phyloP scores from a whole-genome alignment of 2,888 invertebrate genomes.

The Lingula anatina region DNA sequence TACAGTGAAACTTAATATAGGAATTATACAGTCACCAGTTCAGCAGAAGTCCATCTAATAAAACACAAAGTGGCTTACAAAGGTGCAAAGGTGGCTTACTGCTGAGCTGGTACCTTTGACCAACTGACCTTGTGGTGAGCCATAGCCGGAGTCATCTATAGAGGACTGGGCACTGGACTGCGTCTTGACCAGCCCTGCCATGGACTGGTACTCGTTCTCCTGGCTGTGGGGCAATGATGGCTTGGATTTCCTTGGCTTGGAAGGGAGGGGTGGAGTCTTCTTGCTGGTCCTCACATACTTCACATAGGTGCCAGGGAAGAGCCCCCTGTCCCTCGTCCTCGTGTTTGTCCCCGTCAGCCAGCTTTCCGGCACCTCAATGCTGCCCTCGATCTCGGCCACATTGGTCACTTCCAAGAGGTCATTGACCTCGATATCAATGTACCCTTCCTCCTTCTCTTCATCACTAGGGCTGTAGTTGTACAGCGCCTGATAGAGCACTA shows the following conservation, averaged over 20 bases:
- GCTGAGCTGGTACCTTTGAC: too few species aligned
- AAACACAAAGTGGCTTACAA: too few species aligned
- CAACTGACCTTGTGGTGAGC: too few species aligned
- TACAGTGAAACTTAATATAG: too few species aligned
- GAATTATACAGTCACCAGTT: too few species aligned
- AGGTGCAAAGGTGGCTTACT: too few species aligned
- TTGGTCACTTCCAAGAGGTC: not conserved
- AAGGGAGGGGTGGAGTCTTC: not conserved
- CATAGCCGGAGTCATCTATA: too few species aligned
- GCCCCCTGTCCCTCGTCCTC: not conserved
- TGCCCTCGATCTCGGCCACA: not conserved
- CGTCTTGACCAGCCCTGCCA: too few species aligned
- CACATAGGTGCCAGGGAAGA: not conserved
- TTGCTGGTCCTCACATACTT: not conserved
- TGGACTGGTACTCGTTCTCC: too few species aligned
- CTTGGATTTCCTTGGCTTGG: not conserved
- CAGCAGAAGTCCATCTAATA: too few species aligned
- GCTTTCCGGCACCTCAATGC: not conserved
- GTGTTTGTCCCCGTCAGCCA: not conserved
- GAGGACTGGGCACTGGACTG: too few species aligned
- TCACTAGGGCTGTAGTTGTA: not conserved
- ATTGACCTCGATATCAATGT: not conserved
- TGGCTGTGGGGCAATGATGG: too few species aligned
- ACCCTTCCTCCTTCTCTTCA: not conserved
- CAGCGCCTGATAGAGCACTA: not conserved